Base-by-base conservation (phyloP, 2,113 vertebrate genomes). In the Ailuropoda melanoleuca region DNA sequence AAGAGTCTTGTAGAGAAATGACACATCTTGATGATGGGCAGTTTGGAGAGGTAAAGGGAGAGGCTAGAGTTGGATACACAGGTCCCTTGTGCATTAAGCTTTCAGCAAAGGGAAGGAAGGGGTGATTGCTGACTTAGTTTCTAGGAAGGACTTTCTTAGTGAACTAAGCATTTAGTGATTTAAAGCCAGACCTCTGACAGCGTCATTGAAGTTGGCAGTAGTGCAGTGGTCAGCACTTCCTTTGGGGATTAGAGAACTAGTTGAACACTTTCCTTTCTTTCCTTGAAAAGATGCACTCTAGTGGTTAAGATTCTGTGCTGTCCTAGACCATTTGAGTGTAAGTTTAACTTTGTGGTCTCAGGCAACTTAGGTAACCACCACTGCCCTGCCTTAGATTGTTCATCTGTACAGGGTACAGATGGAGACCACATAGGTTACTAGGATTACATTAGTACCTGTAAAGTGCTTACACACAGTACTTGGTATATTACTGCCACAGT, bases 91-190 rank as follows among this genome's bases (percentile, higher is more conserved):
- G 64, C 81, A 31, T 88, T 39, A 70, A 29, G 26, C 92, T 39
- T 93, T 92, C 66, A 68, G 90, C 90, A 98, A 96, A 94, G 81
- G 98, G 97, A 98, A 98, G 98, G 98, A 97, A 97, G 90, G 81
- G 19, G 29, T 37, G 88, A 82, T 82, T 98, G 98, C 98, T 98
- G 98, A 98, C 94, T 97, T 97, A 88, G 96, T 97, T 98, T 94
- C 97, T 98, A 82, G 95, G 95, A 97, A 97, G 93, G 81, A 34
- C 43, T 60, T 96, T 96, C 75, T 95, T 96, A 82, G 92, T 96
- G 78, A 92, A 92, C 66, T 98, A 98, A 97, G 97, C 97, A 93
- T 96, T 98, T 88, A 92, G 64, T 93, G 94, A 96, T 93, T 83
- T 82, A 90, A 68, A 82, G 78, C 82, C 66, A 87, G 95, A 81